Conservation (phyloP, 2,888 invertebrate genomes). For the Harpalus rubripes region DNA sequence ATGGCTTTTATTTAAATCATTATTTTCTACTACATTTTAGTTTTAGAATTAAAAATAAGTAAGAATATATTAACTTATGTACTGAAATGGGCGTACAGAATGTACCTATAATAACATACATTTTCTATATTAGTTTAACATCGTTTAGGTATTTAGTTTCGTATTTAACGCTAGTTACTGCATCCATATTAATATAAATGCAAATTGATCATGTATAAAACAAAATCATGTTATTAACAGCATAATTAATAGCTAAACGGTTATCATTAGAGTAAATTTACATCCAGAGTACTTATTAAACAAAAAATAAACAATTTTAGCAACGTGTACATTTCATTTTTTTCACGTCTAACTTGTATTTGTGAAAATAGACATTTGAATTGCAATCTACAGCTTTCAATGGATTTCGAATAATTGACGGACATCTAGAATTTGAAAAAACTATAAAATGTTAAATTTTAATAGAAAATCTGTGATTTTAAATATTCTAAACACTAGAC, state of each 20-base stretch:
- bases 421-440: too few species aligned
- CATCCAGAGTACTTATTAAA: not conserved
- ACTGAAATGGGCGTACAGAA: too few species aligned
- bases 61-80: too few species aligned
- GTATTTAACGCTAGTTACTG: conserved; percentile 12
- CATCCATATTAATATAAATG: conserved; percentile 45
- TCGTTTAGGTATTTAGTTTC: not conserved
- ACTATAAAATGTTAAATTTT: too few species aligned
- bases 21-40: too few species aligned
- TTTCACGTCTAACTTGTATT: not conserved
- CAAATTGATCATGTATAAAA: conserved; percentile 25
- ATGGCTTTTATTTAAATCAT: too few species aligned
- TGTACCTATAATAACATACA: not conserved
- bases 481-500: too few species aligned
- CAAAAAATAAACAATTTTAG: not conserved
- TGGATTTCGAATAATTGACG: too few species aligned
- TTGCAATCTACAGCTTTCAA: too few species aligned
- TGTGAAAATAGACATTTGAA: not conserved
- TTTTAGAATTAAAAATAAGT: too few species aligned
- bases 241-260: conserved; percentile 25
- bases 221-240: conserved; percentile 28
- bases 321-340: not conserved
- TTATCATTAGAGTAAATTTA: conserved; percentile 15
- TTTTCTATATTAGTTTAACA: not conserved
- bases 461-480: too few species aligned